Base-by-base conservation (phyloP, 2,113 vertebrate species). In the Barnardius zonarius region DNA sequence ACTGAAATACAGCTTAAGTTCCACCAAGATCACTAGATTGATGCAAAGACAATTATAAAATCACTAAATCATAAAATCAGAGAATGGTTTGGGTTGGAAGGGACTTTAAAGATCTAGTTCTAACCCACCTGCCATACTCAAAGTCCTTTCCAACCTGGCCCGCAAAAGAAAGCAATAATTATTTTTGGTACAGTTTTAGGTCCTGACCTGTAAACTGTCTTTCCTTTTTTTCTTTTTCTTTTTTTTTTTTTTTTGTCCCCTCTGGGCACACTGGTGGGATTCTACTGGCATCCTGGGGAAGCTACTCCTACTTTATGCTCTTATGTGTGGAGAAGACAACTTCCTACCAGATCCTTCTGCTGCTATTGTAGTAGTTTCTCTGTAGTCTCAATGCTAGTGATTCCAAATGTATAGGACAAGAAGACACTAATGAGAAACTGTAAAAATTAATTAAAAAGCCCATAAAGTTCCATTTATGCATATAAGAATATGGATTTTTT, bases 391-490 rank as follows among this genome's bases (percentile, higher is more conserved):
- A 2, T 64, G 10, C 9, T 64, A 93, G 23, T 13, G 6, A 66
- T 77, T 94, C 59, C 54, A 90, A 76, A 76, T 10, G 8, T 64
- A 57, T n/a, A 85, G 27, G 22, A 66, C 73, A 41, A 92, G 52
- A 90, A 79, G 33, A 76, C 7, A 73, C 20, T 93, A 93, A 90
- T 88, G 22, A 83, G 39, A 87, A 88, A 72, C 14, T 41, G 52
- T 57, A 90, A 54, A 88, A 92, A 94, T 86, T 88, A 93, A 90
- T 93, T 94, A 6, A 92, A 96, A 96, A 62, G 4, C 7, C 27
- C 10, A 49, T 76, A 44, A 91, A 69, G 39, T 73, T 83, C 67
- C 85, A 88, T 80, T 69, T 85, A 62, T 70, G 25, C 54, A 54
- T 17, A 77, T 68, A 92, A 91, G 82, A 85, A 79, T 82, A 85